Conservation (phyloP, 1,140 invertebrate genomes). For the Eupristina koningsbergeri region DNA sequence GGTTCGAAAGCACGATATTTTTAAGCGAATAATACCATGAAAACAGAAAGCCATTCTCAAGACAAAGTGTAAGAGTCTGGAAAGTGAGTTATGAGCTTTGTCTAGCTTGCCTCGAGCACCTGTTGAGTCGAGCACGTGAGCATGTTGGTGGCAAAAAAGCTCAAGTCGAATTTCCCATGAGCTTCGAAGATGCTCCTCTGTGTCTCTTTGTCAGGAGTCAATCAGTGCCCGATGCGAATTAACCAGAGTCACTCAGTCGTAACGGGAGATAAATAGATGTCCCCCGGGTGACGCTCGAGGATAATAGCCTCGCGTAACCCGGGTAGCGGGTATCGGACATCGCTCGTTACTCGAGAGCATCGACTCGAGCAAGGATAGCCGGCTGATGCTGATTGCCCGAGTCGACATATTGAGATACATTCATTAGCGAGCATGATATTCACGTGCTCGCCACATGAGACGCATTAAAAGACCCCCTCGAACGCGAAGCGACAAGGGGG, state of each 20-base stretch:
- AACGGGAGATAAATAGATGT: not conserved
- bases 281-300: not conserved
- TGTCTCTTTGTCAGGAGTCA: constrained; percentile 28
- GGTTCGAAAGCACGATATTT: too few species aligned
- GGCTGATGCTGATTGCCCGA: constrained; percentile 27
- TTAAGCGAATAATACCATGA: too few species aligned
- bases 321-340: not conserved
- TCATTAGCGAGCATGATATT: constrained; percentile 61
- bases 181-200: too few species aligned
- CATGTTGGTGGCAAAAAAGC: not conserved
- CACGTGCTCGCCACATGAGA: constrained; percentile 57
- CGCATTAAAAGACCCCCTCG: constrained; percentile 49
- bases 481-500: not conserved
- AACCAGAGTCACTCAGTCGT: constrained; percentile 22
- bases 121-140: not conserved
- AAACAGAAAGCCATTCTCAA: too few species aligned
- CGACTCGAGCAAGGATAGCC: constrained; percentile 46
- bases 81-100: not conserved
- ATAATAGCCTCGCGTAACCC: constrained; percentile 29
- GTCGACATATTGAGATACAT: constrained; percentile 61
- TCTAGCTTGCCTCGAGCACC: not conserved
- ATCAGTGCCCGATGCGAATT: constrained; percentile 23
- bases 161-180: not conserved
- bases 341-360: not conserved
- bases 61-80: too few species aligned